These are phyloP conservation scores for Plectrocnemia conspersa DNA, from an alignment of 1,140 invertebrate species.

Conservation along the genomic window DNA sequence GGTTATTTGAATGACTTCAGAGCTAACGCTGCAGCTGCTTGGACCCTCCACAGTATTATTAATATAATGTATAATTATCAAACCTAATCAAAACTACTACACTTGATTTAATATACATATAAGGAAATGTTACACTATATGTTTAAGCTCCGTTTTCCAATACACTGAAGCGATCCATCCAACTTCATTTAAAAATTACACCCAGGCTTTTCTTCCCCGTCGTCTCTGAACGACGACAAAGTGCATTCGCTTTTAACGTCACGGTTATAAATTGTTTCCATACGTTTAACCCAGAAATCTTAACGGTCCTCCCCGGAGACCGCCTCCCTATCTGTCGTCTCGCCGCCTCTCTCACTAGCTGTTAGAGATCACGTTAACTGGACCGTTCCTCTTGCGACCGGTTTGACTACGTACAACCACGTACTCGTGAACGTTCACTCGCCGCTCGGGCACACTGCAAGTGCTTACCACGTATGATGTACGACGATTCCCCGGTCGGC, in stretches of 20 bases:
- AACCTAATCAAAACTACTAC: too few species aligned
- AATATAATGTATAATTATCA: too few species aligned
- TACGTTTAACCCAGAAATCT: not conserved
- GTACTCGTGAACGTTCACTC: conserved; percentile 9
- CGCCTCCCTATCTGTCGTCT: conserved; percentile 22
- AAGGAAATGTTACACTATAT: not conserved
- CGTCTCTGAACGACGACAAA: too few species aligned
- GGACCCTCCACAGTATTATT: too few species aligned
- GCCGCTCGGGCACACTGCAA: not conserved
- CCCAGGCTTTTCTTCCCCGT: too few species aligned
- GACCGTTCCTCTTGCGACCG: conserved; percentile 1
- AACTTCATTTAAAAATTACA: not conserved
- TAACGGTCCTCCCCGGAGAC: not conserved
- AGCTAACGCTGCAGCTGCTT: too few species aligned
- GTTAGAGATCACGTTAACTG: conserved; percentile 5
- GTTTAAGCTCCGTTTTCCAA: not conserved
- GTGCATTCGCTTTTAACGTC: too few species aligned
- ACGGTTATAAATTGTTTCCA: not conserved
- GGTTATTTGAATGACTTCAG: too few species aligned
- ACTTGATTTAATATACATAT: too few species aligned
- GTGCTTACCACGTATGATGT: conserved; percentile 22
- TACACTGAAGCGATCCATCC: not conserved
- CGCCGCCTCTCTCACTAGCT: not conserved
- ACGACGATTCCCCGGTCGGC: conserved; percentile 19
- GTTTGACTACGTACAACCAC: too few species aligned